Evolutionary conservation across 2,888 invertebrate species (phyloP).

Genomic region (Agrypnus murinus): DNA sequence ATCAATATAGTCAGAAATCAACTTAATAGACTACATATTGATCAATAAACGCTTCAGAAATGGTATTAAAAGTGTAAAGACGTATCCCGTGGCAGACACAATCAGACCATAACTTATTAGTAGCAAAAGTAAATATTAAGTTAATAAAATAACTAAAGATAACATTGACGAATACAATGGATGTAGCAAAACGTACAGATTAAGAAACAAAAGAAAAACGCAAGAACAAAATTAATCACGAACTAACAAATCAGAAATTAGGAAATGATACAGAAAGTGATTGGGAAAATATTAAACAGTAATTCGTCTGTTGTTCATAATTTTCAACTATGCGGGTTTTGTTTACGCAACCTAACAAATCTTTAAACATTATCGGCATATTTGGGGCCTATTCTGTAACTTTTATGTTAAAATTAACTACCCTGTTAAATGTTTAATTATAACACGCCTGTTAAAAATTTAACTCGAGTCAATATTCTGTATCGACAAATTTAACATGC

Average conservation of each 20-base stretch:
- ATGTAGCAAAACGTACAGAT: not conserved
- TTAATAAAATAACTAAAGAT: not conserved
- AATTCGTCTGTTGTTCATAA: no score
- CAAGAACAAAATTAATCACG: not conserved
- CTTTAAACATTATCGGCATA: no score
- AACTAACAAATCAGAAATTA: not conserved
- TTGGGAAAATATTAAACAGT: no score
- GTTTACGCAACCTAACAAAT: no score
- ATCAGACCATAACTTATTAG: not conserved
- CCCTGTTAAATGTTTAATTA: no score
- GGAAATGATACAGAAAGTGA: slow-evolving; percentile 2
- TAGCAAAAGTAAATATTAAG: not conserved
- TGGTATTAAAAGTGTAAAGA: slow-evolving; percentile 5
- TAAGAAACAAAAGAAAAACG: not conserved
- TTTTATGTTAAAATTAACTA: no score
- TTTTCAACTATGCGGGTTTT: no score
- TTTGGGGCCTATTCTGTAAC: no score
- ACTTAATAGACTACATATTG: not conserved
- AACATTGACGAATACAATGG: not conserved
- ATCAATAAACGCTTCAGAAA: slow-evolving; percentile 6
- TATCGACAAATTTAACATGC: no score
- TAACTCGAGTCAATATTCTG: no score
- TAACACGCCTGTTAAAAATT: no score
- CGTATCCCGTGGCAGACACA: not conserved
- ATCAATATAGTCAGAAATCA: not conserved